A percentile compares a stretch with the other conserved stretches of the same genome.
These are phyloP conservation scores for Melanotaenia duboulayi DNA, from an alignment of 2,113 vertebrate species.

Conservation along the genomic window DNA sequence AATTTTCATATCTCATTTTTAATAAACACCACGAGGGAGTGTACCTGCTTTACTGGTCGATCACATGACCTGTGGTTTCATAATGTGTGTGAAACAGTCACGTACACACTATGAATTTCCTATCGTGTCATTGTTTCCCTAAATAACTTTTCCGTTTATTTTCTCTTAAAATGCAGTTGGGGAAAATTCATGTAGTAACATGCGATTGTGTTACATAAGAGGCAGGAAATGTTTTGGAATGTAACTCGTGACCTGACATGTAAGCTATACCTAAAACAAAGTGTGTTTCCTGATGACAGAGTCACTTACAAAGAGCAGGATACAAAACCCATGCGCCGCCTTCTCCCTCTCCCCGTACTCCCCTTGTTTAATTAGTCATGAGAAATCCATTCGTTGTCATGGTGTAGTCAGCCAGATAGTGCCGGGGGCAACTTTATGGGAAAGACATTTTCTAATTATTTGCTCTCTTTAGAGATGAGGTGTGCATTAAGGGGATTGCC, in stretches of 20 bases:
- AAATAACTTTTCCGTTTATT: conserved; percentile 27
- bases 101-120: conserved; percentile 58
- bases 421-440: too few relatives aligned
- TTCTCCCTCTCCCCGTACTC: not conserved
- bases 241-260: not conserved
- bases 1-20: not conserved
- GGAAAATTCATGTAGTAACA: not conserved
- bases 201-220: not conserved
- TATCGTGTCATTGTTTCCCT: conserved; percentile 41
- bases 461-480: conserved; percentile 10
- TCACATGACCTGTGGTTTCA: conserved; percentile 55
- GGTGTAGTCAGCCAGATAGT: not conserved
- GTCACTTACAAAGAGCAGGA: not conserved
- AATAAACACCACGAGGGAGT: not conserved
- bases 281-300: not conserved
- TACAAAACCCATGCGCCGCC: not conserved
- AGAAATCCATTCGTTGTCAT: not conserved
- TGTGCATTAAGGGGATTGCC: conserved; percentile 30
- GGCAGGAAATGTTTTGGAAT: conserved; percentile 2
- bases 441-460: not conserved
- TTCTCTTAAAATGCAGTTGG: not conserved
- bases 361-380: conserved; percentile 39
- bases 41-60: conserved; percentile 4
- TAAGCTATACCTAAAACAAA: conserved; percentile 1
- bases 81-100: conserved; percentile 49